Base-by-base conservation (phyloP, 2,888 invertebrate species). In the Gastracanthus pulcherrimus region DNA sequence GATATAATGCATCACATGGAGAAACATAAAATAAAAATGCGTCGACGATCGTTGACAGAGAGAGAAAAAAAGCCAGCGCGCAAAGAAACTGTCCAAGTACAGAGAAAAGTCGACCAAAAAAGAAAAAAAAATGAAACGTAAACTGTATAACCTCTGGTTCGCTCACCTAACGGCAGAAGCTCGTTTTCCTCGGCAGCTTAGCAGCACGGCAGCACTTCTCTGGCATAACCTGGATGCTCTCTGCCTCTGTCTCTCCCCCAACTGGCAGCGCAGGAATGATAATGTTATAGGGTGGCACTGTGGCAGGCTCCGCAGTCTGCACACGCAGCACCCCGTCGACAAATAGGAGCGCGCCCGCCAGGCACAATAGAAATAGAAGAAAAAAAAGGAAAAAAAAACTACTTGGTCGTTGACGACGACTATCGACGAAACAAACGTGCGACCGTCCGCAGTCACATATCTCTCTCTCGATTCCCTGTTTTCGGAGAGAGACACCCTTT, bases 111-210 rank as follows among this genome's bases (percentile, higher is more conserved):
- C 3, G n/a, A 45, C n/a, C n/a, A n/a, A n/a, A n/a, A n/a, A n/a
- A n/a, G n/a, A n/a, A n/a, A n/a, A n/a, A n/a, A n/a, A n/a, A n/a
- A n/a, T n/a, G n/a, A n/a, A n/a, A n/a, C n/a, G n/a, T n/a, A n/a
- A n/a, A n/a, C n/a, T n/a, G n/a, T n/a, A 19, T 55, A 55, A 55
- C 9, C 23, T 55, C 55, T 41, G n/a, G 51, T 48, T 36, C 0
- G 23, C 82, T 82, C 71, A 82, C 82, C 79, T 80, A 82, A 80
- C 79, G 66, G 62, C 64, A 67, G 58, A 76, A 79, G 71, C 71
- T 79, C 71, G 79, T 45, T 60, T 41, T 31, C 62, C 64, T 82
- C 48, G 41, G 66, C 66, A 66, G 62, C 75, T 23, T 5, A 55
- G n/a, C 29, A 76, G 67, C 26, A 36, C 5, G n/a, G 51, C 2